phyloP scores from a whole-genome alignment of 2,113 vertebrate genomes.

The Anarhynchus alexandrinus region DNA sequence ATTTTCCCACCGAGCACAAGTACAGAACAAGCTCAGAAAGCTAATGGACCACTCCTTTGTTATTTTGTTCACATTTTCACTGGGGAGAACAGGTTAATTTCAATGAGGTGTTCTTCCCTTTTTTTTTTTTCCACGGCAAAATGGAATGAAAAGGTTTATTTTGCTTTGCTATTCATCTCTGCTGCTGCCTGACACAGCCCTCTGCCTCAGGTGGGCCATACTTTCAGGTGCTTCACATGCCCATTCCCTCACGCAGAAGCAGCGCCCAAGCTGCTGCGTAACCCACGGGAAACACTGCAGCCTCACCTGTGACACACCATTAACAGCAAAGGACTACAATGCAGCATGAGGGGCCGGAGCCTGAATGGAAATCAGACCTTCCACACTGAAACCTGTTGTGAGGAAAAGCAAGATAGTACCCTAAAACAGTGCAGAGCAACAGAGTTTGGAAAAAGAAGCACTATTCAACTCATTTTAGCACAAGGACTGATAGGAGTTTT shows the following conservation, averaged over 20 bases:
- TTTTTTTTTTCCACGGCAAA: background rate
- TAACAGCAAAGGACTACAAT: background rate
- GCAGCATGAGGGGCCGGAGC: background rate
- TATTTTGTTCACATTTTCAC: background rate
- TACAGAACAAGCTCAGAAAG: background rate
- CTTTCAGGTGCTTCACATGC: background rate
- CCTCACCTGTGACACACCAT: background rate
- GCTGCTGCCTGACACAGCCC: background rate
- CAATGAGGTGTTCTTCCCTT: background rate
- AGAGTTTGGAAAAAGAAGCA: background rate
- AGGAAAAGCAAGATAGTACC: background rate
- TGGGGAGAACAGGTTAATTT: background rate
- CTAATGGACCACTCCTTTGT: background rate
- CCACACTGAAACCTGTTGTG: background rate
- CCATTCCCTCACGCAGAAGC: background rate
- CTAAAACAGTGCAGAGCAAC: background rate
- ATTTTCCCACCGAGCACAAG: background rate
- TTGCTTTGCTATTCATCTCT: background rate
- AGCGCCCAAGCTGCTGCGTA: background rate
- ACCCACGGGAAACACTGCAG: background rate
- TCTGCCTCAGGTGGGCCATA: background rate
- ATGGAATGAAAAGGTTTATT: background rate
- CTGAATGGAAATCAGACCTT: background rate
- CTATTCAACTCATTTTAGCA: background rate
- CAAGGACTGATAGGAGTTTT: background rate